Evolutionary conservation across 2,113 vertebrate genomes (phyloP).

Genomic region (Rhinopomastus cyanomelas): DNA sequence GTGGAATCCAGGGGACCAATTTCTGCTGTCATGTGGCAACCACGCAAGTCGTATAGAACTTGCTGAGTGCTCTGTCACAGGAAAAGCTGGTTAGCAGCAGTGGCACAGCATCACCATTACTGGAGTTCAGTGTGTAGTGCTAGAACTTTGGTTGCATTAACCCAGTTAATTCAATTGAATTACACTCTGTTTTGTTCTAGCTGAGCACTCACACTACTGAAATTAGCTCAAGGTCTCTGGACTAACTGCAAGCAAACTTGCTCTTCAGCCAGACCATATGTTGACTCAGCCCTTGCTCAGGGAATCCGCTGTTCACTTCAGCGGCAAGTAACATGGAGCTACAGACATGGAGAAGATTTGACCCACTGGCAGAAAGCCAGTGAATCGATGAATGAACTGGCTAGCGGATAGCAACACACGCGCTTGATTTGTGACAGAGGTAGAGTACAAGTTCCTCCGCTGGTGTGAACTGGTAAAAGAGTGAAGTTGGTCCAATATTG

Average conservation of each 20-base stretch:
- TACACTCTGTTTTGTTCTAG: background rate
- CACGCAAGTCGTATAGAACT: background rate
- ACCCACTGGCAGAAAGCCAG: background rate
- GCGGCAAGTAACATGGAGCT: background rate
- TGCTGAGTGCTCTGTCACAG: background rate
- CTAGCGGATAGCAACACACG: background rate
- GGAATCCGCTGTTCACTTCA: background rate
- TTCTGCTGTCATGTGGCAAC: background rate
- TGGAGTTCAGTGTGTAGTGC: background rate
- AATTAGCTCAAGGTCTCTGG: background rate
- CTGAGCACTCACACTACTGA: background rate
- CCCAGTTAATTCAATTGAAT: background rate
- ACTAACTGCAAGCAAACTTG: background rate
- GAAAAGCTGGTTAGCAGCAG: background rate
- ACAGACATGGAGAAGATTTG: background rate
- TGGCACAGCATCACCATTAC: background rate
- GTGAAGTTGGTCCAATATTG: background rate
- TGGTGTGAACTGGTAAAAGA: background rate
- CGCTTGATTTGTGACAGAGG: background rate
- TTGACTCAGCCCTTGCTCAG: slow-evolving; percentile 43
- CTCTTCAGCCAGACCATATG: background rate
- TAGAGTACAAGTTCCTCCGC: slow-evolving; percentile 2
- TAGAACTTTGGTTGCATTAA: background rate
- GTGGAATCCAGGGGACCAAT: slow-evolving; percentile 9
- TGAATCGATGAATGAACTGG: slow-evolving; percentile 8